Conservation (phyloP, 53 echinoderm and acorn worm genomes). For the Echinometra lucunter region DNA sequence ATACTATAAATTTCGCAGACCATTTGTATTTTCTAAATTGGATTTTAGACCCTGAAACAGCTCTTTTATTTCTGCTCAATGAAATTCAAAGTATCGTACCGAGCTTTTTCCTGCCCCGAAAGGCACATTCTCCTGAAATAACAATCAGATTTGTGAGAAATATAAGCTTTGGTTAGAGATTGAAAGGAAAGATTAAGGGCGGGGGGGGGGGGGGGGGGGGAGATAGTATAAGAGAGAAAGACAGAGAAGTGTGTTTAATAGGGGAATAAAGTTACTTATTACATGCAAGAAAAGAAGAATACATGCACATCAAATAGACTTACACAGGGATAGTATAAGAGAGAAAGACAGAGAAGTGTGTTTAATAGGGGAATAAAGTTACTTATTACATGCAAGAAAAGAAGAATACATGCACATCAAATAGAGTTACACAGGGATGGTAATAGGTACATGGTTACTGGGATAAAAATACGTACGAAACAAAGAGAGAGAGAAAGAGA, state of each 20-base stretch:
- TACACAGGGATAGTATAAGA: background rate
- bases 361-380: too few relatives aligned
- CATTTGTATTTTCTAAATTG: background rate
- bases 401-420: background rate
- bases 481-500: background rate
- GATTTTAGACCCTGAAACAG: background rate
- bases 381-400: background rate
- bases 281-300: background rate
- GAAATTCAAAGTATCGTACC: background rate
- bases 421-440: background rate
- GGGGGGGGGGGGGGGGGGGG: background rate
- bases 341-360: background rate
- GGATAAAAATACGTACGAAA: background rate
- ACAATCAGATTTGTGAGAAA: background rate
- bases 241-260: background rate
- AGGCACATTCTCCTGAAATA: background rate
- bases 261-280: too few relatives aligned
- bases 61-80: background rate
- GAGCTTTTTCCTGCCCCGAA: background rate
- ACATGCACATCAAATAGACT: background rate
- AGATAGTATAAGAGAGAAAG: background rate
- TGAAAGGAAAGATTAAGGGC: background rate
- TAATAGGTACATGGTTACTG: background rate
- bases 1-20: background rate
- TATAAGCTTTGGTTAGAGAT: background rate